Percentiles rank a stretch among this genome's conserved stretches.
phyloP scores from a whole-genome alignment of 1,140 invertebrate genomes.

The Acarapis woodi region DNA sequence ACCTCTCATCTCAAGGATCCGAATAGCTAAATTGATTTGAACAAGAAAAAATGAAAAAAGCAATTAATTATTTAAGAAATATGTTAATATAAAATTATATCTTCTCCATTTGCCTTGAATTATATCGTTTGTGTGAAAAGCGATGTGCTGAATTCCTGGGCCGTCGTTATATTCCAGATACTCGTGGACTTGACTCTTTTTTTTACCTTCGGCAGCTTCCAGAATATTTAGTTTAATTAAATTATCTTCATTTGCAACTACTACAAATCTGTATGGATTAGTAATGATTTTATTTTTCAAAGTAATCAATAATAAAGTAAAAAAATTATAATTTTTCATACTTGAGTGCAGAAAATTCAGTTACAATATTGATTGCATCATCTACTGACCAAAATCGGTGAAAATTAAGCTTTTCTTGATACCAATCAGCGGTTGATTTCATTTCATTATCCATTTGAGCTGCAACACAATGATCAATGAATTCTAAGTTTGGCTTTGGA shows the following conservation, averaged over 20 bases:
- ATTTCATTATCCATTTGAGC: slow-evolving; percentile 77
- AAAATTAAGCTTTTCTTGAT: slow-evolving; percentile 69
- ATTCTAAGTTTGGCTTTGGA: slow-evolving; percentile 41
- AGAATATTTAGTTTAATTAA: slow-evolving; percentile 96
- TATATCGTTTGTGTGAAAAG: slow-evolving; percentile 72
- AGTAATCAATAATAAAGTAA: too few relatives aligned
- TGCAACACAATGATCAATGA: slow-evolving; percentile 86
- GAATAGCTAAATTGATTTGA: too few relatives aligned
- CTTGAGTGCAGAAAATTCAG: slow-evolving; percentile 76
- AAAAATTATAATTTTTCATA: too few relatives aligned
- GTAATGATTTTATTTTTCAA: too few relatives aligned
- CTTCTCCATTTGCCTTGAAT: too few relatives aligned
- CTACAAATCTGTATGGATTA: too few relatives aligned
- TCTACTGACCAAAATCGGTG: slow-evolving; percentile 98
- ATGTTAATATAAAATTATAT: too few relatives aligned
- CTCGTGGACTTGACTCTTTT: slow-evolving; percentile 89
- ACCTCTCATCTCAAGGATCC: slow-evolving; percentile 27
- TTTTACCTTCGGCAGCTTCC: slow-evolving; percentile 73
- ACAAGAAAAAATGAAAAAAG: too few relatives aligned
- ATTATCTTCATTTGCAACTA: slow-evolving; percentile 90
- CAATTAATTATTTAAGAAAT: too few relatives aligned
- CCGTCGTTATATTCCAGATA: slow-evolving; percentile 95
- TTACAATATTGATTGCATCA: slow-evolving; percentile 77
- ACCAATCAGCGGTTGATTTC: slow-evolving; percentile 52
- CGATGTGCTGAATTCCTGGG: slow-evolving; percentile 94